Evolutionary conservation across 2,797 vertebrate species (phyloP).

Genomic region (Phrynocephalus vlangalii): DNA sequence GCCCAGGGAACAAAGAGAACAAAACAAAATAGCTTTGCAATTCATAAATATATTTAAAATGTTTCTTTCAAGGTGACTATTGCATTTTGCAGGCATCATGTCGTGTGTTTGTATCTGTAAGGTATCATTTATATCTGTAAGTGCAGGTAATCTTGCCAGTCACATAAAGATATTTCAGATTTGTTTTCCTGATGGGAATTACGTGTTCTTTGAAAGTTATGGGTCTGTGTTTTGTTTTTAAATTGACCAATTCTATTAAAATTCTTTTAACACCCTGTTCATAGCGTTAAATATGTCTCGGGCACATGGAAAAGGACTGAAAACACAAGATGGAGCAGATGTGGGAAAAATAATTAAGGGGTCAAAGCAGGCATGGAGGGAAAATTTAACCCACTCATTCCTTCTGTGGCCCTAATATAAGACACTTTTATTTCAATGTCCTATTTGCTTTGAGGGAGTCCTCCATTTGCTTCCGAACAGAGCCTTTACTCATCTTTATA

Average conservation of each 20-base stretch:
- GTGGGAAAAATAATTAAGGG: not conserved
- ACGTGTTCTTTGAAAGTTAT: not conserved
- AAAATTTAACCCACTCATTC: not conserved
- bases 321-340: no score
- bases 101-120: not conserved
- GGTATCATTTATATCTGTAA: not conserved
- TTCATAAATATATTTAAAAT: not conserved
- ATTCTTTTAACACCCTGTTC: no score
- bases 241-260: not conserved
- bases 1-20: not conserved
- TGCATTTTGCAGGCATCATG: not conserved
- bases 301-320: no score
- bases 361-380: no score
- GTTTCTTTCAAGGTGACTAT: not conserved
- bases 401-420: not conserved
- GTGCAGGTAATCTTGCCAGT: not conserved
- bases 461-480: no score
- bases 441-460: no score
- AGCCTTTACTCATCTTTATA: not conserved
- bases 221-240: not conserved
- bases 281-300: not conserved
- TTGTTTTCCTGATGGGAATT: not conserved
- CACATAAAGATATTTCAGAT: not conserved
- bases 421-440: no score
- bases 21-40: not conserved